A percentile compares a stretch with the other conserved stretches of the same genome.
These are phyloP conservation scores for Microtus oregoni DNA, from an alignment of 2,113 vertebrate genomes.

Conservation along the genomic window DNA sequence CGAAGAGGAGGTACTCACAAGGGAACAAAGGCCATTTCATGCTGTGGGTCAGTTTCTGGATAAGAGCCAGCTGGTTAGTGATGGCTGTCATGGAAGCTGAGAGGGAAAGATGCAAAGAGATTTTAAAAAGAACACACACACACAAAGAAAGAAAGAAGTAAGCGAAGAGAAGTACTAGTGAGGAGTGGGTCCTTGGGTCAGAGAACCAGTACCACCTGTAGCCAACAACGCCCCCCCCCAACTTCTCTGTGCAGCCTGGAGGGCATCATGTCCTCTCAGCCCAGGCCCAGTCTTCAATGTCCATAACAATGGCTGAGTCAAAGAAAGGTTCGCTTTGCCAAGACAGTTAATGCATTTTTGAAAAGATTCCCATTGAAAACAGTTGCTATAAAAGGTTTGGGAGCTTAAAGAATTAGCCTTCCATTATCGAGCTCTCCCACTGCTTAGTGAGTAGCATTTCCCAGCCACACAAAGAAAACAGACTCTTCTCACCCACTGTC, in stretches of 20 bases:
- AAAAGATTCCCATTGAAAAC: conserved; percentile 75
- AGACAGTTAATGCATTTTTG: conserved; percentile 61
- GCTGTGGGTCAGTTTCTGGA: background rate
- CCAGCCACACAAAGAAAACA: conserved; percentile 57
- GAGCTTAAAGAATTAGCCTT: conserved; percentile 64
- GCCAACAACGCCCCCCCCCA: background rate
- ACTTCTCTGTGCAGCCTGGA: background rate
- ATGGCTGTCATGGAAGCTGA: background rate
- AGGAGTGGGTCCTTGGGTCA: background rate
- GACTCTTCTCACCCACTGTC: conserved; percentile 54
- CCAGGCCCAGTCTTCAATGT: background rate
- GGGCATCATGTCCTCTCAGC: background rate
- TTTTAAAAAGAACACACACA: background rate
- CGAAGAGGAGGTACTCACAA: background rate
- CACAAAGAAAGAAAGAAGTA: background rate
- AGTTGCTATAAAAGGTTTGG: conserved; percentile 55
- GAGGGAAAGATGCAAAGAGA: background rate
- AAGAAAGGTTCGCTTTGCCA: conserved; percentile 56
- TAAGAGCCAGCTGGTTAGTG: conserved; percentile 12
- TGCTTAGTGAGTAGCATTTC: conserved; percentile 13
- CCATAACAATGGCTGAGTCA: conserved; percentile 8
- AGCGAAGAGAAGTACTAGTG: background rate
- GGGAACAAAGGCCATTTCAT: background rate
- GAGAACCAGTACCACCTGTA: background rate
- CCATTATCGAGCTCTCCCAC: conserved; percentile 38